A percentile compares a stretch with the other conserved stretches of the same genome.
phyloP scores from a whole-genome alignment of 2,113 vertebrate genomes.

The Synodontis membranacea region DNA sequence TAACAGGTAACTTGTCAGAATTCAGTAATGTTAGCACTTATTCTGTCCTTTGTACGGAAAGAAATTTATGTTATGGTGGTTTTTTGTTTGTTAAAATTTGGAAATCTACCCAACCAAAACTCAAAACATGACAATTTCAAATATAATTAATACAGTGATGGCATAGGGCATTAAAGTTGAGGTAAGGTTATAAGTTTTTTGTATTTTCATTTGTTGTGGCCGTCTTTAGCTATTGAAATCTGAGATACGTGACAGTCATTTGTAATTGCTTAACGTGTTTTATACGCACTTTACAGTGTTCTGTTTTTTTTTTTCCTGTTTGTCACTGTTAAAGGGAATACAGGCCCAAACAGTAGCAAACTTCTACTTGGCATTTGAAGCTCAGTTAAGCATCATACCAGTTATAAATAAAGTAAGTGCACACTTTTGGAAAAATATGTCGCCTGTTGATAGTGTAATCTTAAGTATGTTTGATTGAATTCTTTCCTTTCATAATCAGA shows the following conservation, averaged over 20 bases:
- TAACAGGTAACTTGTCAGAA: not conserved
- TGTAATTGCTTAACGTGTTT: not conserved
- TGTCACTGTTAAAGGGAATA: slow-evolving; percentile 79
- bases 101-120: not conserved
- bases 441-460: not conserved
- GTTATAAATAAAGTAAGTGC: slow-evolving; percentile 94
- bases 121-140: not conserved
- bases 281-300: not conserved
- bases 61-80: not conserved
- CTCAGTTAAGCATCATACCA: slow-evolving; percentile 89
- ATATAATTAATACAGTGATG: not conserved
- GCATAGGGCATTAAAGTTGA: not conserved
- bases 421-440: not conserved
- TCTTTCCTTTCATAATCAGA: slow-evolving; percentile 70
- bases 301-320: slow-evolving; percentile 10
- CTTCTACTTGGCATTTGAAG: slow-evolving; percentile 97
- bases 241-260: not conserved
- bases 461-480: not conserved
- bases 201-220: not conserved
- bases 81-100: not conserved
- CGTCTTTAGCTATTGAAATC: not conserved
- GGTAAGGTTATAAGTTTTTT: not conserved
- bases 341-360: slow-evolving; percentile 98
- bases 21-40: not conserved
- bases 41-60: not conserved